These are phyloP conservation scores for Papilio helenus DNA, from an alignment of 1,140 invertebrate genomes.

Conservation along the genomic window DNA sequence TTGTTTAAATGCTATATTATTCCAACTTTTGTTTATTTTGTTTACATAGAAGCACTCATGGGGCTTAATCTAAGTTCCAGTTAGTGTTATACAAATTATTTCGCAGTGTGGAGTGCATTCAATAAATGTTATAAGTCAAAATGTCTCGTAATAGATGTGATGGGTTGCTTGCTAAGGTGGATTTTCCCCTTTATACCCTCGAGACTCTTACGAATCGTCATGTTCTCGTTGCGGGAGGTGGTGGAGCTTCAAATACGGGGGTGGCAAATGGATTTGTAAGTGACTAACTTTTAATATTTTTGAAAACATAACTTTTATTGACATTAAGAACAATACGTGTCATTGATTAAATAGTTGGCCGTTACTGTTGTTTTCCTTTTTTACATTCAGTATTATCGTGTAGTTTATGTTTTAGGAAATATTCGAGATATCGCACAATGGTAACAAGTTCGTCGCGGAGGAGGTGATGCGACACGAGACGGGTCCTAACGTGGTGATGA, in stretches of 20 bases:
- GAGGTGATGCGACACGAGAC: slow-evolving; percentile 95
- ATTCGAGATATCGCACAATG: slow-evolving; percentile 94
- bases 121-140: slow-evolving; percentile 68
- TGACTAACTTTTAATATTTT: slow-evolving; percentile 49
- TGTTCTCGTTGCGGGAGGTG: slow-evolving; percentile 96
- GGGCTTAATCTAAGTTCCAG: slow-evolving; percentile 50
- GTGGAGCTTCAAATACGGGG: slow-evolving; percentile 96
- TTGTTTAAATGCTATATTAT: slow-evolving; percentile 62
- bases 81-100: slow-evolving; percentile 53
- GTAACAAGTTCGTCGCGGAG: slow-evolving; percentile 90
- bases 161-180: slow-evolving; percentile 91
- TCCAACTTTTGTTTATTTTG: slow-evolving; percentile 48
- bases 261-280: slow-evolving; percentile 97
- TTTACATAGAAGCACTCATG: slow-evolving; percentile 62
- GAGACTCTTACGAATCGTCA: slow-evolving; percentile 95
- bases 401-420: slow-evolving; percentile 88
- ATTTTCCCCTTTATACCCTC: slow-evolving; percentile 96
- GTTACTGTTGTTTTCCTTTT: slow-evolving; percentile 35
- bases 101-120: slow-evolving; percentile 47
- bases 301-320: slow-evolving; percentile 47
- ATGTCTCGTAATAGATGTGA: slow-evolving; percentile 82
- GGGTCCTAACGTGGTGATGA: slow-evolving; percentile 95
- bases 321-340: slow-evolving; percentile 56
- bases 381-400: not conserved
- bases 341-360: slow-evolving; percentile 49